Evolutionary conservation across 2,113 vertebrate species (phyloP).

Genomic region (Synodontis membranacea): DNA sequence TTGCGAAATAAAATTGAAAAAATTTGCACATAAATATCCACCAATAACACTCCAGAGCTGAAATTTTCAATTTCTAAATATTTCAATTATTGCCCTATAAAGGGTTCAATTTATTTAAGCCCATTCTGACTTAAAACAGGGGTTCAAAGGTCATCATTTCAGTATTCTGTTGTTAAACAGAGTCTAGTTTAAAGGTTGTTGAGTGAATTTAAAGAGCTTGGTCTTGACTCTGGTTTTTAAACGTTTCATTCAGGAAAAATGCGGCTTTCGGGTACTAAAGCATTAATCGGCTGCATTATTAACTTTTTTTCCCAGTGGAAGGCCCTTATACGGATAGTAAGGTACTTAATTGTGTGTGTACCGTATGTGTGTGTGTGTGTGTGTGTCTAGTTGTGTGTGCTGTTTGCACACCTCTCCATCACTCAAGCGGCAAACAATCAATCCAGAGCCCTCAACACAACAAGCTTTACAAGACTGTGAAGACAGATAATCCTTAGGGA

Average conservation of each 20-base stretch:
- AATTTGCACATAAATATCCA: too few species aligned
- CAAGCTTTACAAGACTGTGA: constrained; percentile 38
- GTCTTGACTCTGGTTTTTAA: too few species aligned
- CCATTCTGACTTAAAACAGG: not conserved
- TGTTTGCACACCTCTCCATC: constrained; percentile 6
- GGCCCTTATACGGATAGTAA: too few species aligned
- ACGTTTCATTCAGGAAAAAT: too few species aligned
- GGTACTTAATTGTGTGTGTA: not conserved
- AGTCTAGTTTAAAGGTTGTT: not conserved
- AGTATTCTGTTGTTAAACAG: too few species aligned
- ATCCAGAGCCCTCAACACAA: constrained; percentile 43
- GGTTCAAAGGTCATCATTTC: not conserved
- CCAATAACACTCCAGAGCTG: too few species aligned
- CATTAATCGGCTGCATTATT: not conserved
- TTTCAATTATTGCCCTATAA: too few species aligned
- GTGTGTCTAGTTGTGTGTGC: not conserved
- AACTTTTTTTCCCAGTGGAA: not conserved
- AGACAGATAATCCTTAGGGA: constrained; percentile 32
- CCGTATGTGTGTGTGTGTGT: not conserved
- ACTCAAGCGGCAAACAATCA: constrained; percentile 30
- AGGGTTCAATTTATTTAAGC: too few species aligned
- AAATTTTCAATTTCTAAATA: too few species aligned
- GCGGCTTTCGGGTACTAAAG: not conserved
- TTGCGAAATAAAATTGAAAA: too few species aligned
- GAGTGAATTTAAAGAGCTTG: not conserved